These are phyloP conservation scores for Pollenia griseotomentosa DNA, from an alignment of 2,888 invertebrate species.

Conservation along the genomic window DNA sequence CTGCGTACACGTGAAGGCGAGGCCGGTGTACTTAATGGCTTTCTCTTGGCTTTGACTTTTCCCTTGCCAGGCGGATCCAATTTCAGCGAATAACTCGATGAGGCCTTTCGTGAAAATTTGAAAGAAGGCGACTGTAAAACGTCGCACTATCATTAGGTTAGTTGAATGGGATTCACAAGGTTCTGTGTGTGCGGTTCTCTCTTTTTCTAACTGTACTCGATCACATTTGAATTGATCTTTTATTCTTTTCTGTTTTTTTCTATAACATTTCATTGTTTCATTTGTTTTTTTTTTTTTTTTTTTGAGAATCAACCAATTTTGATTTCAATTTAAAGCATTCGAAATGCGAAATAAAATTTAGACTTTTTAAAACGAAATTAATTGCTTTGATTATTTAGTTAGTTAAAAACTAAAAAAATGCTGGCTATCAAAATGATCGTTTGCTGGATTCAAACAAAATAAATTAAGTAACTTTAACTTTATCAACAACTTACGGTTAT, in stretches of 20 bases:
- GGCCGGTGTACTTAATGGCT: conserved; percentile 96
- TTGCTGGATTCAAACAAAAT: background rate
- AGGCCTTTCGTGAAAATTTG: conserved; percentile 98
- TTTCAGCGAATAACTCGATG: conserved; percentile 97
- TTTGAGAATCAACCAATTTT: background rate
- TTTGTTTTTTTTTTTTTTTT: conserved; percentile 1
- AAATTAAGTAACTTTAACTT: conserved; percentile 10
- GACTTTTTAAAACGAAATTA: background rate
- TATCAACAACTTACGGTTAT: conserved; percentile 45
- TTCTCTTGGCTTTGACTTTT: conserved; percentile 94
- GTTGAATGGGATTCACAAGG: conserved; percentile 85
- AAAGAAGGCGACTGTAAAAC: conserved; percentile 97
- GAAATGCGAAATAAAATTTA: conserved; percentile 1
- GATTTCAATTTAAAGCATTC: conserved; percentile 1
- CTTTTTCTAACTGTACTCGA: conserved; percentile 60
- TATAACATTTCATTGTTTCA: conserved; percentile 42
- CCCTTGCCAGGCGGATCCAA: conserved; percentile 95
- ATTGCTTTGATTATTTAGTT: too few species aligned
- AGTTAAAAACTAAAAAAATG: background rate
- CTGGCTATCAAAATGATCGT: background rate
- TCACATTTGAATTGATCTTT: conserved; percentile 13
- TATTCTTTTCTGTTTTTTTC: background rate
- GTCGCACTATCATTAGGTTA: conserved; percentile 86
- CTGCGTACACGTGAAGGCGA: conserved; percentile 91
- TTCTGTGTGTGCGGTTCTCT: conserved; percentile 84